phyloP scores from a whole-genome alignment of 2,888 invertebrate genomes.

The Aporophyla nigra region DNA sequence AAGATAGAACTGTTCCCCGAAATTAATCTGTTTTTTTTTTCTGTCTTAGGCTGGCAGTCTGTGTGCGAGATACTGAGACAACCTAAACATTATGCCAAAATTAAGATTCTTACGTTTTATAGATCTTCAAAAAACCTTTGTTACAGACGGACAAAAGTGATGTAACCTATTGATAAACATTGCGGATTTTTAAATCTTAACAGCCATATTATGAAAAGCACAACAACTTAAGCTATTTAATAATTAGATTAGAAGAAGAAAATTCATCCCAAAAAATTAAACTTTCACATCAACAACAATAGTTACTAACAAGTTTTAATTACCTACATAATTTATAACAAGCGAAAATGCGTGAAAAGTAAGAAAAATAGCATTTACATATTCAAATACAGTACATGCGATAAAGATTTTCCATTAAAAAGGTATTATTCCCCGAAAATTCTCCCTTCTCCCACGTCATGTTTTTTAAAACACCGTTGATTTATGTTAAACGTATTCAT shows the following conservation, averaged over 20 bases:
- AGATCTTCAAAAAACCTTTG: background rate
- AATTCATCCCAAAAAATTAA: background rate
- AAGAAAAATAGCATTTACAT: constrained; percentile 58
- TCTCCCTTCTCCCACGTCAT: constrained; percentile 71
- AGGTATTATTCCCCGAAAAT: constrained; percentile 61
- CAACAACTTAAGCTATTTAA: background rate
- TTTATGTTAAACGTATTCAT: constrained; percentile 82
- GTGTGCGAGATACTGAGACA: background rate
- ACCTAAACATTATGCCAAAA: too few species aligned
- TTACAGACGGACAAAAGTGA: background rate
- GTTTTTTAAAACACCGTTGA: constrained; percentile 79
- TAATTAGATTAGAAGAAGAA: background rate
- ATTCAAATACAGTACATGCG: constrained; percentile 61
- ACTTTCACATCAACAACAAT: constrained; percentile 27
- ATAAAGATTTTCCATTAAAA: constrained; percentile 68
- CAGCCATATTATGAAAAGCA: too few species aligned
- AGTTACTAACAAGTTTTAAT: constrained; percentile 42
- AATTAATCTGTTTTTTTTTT: background rate
- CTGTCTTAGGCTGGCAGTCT: background rate
- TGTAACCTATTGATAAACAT: background rate
- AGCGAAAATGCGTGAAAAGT: constrained; percentile 36
- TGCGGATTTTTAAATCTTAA: background rate
- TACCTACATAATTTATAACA: constrained; percentile 42
- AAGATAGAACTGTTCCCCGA: background rate
- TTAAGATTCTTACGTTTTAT: background rate